Percentiles rank a stretch among this genome's conserved stretches.
Evolutionary conservation across 2,113 vertebrate species (phyloP).

Genomic region (Stegastes partitus): DNA sequence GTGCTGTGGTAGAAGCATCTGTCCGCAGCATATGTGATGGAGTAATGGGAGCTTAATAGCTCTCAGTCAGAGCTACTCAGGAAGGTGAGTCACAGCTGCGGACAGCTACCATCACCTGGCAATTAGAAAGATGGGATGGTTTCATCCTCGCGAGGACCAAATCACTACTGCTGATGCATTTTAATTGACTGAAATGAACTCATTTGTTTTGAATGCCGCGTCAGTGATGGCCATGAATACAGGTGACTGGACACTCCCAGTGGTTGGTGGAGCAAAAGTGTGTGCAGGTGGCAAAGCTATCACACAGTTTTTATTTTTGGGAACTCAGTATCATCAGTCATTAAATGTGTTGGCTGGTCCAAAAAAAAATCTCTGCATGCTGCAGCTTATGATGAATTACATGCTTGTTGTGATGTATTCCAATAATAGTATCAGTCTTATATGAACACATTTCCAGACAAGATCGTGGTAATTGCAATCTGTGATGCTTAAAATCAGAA

Average conservation of each 20-base stretch:
- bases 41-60: slow-evolving; percentile 68
- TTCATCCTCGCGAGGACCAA: neutral
- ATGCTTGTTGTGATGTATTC: neutral
- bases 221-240: neutral
- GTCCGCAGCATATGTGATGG: slow-evolving; percentile 48
- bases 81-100: slow-evolving; percentile 61
- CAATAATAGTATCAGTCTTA: neutral
- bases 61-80: slow-evolving; percentile 49
- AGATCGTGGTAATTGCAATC: slow-evolving; percentile 8
- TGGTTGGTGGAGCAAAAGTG: neutral
- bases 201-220: slow-evolving; percentile 28
- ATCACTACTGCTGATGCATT: slow-evolving; percentile 23
- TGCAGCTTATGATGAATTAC: neutral
- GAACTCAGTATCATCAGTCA: neutral
- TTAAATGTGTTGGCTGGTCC: neutral
- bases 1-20: slow-evolving; percentile 62
- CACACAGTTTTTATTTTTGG: neutral
- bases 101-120: slow-evolving; percentile 54
- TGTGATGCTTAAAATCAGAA: slow-evolving; percentile 39
- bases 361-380: neutral
- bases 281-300: neutral
- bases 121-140: slow-evolving; percentile 41
- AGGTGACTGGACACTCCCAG: slow-evolving; percentile 1
- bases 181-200: slow-evolving; percentile 43
- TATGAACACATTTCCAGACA: slow-evolving; percentile 10